Evolutionary conservation across 1,140 invertebrate species (phyloP), one percentile per base, ranked within the genome.

Genomic region (Dendrolimus kikuchii): DNA sequence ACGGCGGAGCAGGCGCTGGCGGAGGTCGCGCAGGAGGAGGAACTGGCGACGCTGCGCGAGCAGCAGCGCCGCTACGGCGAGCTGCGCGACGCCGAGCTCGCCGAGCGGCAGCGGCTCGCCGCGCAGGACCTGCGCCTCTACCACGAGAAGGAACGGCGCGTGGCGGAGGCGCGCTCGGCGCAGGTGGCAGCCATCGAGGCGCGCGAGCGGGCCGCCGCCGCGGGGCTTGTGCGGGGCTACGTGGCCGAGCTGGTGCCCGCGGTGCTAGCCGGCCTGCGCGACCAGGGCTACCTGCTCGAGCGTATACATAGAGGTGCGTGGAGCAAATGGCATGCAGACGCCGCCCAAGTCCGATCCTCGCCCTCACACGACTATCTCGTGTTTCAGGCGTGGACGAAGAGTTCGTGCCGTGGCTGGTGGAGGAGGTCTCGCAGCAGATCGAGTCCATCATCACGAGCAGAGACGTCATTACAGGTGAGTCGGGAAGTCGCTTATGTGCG

Each of bases 361-460:
- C 10, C 36, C 36, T 38, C n/a, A 48, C 6, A 51, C 8, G 46
- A 49, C 38, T 10, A 4, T 53, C 49, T 43, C 47, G 70, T 59
- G 47, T 78, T 79, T n/a, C 71, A 91, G 92, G 93, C 54, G 87
- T 93, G 0, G 93, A 95, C 70, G 93, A 95, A 65, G 91, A 91
- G 46, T 93, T 96, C 77, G 92, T 96, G 89, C 94, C 95, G n/a
- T 97, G 95, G 95, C 83, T 97, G 57, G 92, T 95, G 81, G 91
- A 92, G 8, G 93, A 95, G 78, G 94, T 97, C 8, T 91, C 92
- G 41, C 87, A 90, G 52, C 93, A 96, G 81, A 89, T 96, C 57
- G 91, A 94, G 44, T 92, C 92, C 46, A 91, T 94, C 77, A 90
- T 95, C 47, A 92, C 93, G 60, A 95, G 93, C 54, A 89, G 92